A percentile compares a stretch with the other conserved stretches of the same genome.
Conservation (phyloP, 2,797 vertebrate genomes). For the Bradypus variegatus region DNA sequence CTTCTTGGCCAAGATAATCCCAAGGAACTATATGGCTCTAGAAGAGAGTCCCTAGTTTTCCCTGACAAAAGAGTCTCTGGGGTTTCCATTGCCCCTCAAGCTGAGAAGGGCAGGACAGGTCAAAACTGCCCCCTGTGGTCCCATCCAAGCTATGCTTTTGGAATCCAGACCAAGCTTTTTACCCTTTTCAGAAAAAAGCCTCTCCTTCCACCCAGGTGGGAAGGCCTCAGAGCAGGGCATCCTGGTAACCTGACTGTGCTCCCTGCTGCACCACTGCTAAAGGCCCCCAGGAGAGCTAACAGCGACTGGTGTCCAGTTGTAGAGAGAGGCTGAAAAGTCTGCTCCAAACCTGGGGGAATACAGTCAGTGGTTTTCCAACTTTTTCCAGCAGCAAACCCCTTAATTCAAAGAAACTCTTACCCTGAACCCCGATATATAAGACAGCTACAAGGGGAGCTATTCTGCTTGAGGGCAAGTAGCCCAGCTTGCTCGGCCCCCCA, state of each 20-base stretch:
- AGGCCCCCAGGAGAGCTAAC: conserved; percentile 37
- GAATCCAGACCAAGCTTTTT: conserved; percentile 48
- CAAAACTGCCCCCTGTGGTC: conserved; percentile 48
- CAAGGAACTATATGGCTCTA: conserved; percentile 67
- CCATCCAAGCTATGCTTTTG: conserved; percentile 44
- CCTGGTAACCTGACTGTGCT: conserved; percentile 16
- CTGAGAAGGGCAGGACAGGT: conserved; percentile 40
- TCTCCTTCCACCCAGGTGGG: conserved; percentile 14
- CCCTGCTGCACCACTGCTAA: conserved; percentile 21
- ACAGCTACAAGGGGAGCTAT: conserved; percentile 54
- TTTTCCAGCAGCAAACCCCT: conserved; percentile 62
- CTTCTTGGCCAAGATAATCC: conserved; percentile 66
- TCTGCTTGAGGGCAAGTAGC: conserved; percentile 52
- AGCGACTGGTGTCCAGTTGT: neutral
- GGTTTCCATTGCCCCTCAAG: conserved; percentile 50
- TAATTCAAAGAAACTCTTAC: conserved; percentile 65
- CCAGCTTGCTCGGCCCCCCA: conserved; percentile 13
- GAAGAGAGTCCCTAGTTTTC: conserved; percentile 65
- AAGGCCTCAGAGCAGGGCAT: conserved; percentile 42
- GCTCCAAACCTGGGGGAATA: conserved; percentile 40
- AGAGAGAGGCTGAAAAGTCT: conserved; percentile 28
- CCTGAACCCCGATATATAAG: conserved; percentile 66
- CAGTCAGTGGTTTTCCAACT: conserved; percentile 61
- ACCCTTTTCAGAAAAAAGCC: conserved; percentile 41
- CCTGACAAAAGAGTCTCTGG: conserved; percentile 65